Conservation (phyloP, 2,113 vertebrate genomes). For the Rostratula benghalensis region DNA sequence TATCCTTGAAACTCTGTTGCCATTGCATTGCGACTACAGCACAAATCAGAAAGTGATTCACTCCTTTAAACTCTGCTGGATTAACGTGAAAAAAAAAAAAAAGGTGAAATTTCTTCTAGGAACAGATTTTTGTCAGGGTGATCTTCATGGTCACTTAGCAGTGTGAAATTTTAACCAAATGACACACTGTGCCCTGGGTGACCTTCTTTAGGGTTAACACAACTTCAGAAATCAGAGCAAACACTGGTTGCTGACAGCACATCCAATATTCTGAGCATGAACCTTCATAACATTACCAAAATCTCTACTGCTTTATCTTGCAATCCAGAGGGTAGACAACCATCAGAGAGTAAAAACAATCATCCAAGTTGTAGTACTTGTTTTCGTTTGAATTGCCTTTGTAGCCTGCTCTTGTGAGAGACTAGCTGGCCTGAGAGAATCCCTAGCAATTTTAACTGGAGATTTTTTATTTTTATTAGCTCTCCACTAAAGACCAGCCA, state of each 20-base stretch:
- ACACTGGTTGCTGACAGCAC: neutral
- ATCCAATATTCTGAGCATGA: neutral
- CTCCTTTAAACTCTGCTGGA: neutral
- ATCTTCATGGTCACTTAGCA: neutral
- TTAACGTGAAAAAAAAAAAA: neutral
- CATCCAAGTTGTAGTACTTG: neutral
- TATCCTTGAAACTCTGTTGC: neutral
- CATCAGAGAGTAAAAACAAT: conserved; percentile 42
- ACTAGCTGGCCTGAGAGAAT: neutral
- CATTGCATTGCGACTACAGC: neutral
- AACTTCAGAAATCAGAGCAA: neutral
- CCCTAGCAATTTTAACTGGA: neutral
- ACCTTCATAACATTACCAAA: neutral
- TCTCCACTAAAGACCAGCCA: neutral
- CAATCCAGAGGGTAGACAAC: conserved; percentile 16
- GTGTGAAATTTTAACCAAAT: neutral
- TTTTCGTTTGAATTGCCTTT: neutral
- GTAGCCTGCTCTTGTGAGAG: neutral
- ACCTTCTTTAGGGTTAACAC: neutral
- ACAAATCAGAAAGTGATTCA: neutral
- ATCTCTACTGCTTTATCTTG: conserved; percentile 5
- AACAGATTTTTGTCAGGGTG: neutral
- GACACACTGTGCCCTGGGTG: neutral
- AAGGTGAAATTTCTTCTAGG: neutral
- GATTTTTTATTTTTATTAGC: neutral